These are phyloP conservation scores for Agrotis ipsilon DNA, from an alignment of 2,888 invertebrate genomes.

Conservation along the genomic window DNA sequence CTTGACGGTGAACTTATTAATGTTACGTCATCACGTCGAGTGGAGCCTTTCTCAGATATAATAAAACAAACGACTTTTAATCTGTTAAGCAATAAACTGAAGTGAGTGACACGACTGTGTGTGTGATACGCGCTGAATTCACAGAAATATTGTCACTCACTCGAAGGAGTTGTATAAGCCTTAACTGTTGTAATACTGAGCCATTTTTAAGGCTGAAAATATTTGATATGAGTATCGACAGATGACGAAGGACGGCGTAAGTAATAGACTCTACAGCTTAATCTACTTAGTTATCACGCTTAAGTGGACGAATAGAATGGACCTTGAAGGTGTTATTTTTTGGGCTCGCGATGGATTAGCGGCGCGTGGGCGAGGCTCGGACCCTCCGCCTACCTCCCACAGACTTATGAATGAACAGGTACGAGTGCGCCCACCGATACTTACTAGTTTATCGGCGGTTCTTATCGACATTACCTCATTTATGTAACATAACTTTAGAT, in stretches of 20 bases:
- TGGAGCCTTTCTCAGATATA: slow-evolving; percentile 58
- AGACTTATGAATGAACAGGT: slow-evolving; percentile 81
- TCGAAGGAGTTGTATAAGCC: slow-evolving; percentile 21
- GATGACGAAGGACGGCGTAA: slow-evolving; percentile 18
- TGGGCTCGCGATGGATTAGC: slow-evolving; percentile 43
- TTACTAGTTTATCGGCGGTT: slow-evolving; percentile 70
- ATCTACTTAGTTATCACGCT: slow-evolving; percentile 39
- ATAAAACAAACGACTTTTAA: slow-evolving; percentile 53
- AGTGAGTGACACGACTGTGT: slow-evolving; percentile 45
- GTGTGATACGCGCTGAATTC: slow-evolving; percentile 61
- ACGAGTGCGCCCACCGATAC: slow-evolving; percentile 69
- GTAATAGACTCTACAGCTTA: slow-evolving; percentile 13
- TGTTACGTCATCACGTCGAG: slow-evolving; percentile 67
- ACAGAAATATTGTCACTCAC: slow-evolving; percentile 54
- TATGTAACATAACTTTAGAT: slow-evolving; percentile 45
- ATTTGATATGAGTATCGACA: slow-evolving; percentile 21
- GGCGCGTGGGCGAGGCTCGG: slow-evolving; percentile 56
- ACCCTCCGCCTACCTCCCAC: slow-evolving; percentile 58
- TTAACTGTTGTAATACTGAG: slow-evolving; percentile 20
- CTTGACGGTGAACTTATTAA: slow-evolving; percentile 70
- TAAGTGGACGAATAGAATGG: slow-evolving; percentile 48
- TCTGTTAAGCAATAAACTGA: slow-evolving; percentile 63
- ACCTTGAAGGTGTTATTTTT: slow-evolving; percentile 51
- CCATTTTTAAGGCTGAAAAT: slow-evolving; percentile 1
- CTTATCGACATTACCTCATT: slow-evolving; percentile 67